These are phyloP conservation scores for Daphoenositta chrysoptera DNA, from an alignment of 2,113 vertebrate species.

Conservation along the genomic window DNA sequence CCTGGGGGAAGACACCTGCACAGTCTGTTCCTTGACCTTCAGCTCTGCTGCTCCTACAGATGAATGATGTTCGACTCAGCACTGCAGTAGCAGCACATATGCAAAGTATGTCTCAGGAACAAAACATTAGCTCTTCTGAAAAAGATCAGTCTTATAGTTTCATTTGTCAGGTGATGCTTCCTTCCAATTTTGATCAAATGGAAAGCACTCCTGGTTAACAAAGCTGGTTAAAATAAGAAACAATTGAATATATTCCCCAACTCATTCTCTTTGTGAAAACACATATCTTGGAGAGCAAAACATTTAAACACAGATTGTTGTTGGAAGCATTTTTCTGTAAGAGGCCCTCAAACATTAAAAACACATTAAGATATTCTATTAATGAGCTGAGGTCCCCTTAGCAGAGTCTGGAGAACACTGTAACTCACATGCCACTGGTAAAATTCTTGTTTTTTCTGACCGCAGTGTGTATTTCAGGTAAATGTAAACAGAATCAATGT, in stretches of 20 bases:
- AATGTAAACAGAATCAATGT: neutral
- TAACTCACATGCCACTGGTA: neutral
- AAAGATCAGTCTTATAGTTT: neutral
- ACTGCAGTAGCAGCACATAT: neutral
- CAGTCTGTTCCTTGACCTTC: conserved; percentile 12
- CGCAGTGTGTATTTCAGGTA: neutral
- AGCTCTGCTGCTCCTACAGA: neutral
- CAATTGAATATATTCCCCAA: neutral
- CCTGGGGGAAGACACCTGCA: conserved; percentile 48
- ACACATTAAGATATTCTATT: neutral
- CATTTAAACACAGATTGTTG: neutral
- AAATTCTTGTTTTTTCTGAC: neutral
- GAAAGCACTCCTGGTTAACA: neutral
- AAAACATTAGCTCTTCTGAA: neutral
- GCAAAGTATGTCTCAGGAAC: neutral
- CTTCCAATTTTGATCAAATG: neutral
- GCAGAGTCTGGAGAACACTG: neutral
- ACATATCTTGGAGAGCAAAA: neutral
- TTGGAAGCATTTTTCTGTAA: neutral
- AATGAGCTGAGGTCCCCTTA: neutral
- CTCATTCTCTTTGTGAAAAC: neutral
- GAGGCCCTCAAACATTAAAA: neutral
- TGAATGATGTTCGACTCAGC: neutral
- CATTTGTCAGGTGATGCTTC: neutral
- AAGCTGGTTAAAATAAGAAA: neutral